phyloP scores from a whole-genome alignment of 2,113 vertebrate genomes.

The Gymnogyps californianus region DNA sequence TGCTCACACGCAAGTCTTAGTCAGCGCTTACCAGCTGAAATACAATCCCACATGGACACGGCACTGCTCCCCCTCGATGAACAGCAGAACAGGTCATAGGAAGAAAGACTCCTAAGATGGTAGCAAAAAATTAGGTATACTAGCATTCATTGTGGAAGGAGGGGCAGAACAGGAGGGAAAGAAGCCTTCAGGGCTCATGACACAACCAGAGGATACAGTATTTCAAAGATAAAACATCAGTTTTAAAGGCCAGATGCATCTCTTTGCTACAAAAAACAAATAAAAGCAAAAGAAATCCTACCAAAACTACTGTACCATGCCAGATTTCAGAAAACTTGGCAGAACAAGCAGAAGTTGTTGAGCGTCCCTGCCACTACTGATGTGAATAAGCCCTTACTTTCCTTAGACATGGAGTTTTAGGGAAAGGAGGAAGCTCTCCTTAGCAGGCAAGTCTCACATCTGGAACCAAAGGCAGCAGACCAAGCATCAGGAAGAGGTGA shows the following conservation, averaged over 20 bases:
- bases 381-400: neutral
- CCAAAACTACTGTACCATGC: neutral
- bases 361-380: neutral
- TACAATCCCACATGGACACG: neutral
- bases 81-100: rapidly evolving
- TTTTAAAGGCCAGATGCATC: neutral
- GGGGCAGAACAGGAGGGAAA: neutral
- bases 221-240: neutral
- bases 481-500: neutral
- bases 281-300: neutral
- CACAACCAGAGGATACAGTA: neutral
- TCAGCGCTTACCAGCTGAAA: neutral
- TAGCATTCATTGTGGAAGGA: neutral
- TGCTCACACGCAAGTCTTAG: neutral
- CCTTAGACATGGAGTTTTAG: neutral
- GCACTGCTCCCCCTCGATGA: neutral
- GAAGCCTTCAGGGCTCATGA: neutral
- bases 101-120: neutral
- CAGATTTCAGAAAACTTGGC: neutral
- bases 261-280: neutral
- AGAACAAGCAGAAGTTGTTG: neutral
- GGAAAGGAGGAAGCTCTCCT: neutral
- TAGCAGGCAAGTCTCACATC: neutral
- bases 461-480: neutral
- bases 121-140: neutral